Evolutionary conservation across 2,113 vertebrate genomes (phyloP), one percentile per base, ranked within the genome.

Genomic region (Leptobrachium leishanense): DNA sequence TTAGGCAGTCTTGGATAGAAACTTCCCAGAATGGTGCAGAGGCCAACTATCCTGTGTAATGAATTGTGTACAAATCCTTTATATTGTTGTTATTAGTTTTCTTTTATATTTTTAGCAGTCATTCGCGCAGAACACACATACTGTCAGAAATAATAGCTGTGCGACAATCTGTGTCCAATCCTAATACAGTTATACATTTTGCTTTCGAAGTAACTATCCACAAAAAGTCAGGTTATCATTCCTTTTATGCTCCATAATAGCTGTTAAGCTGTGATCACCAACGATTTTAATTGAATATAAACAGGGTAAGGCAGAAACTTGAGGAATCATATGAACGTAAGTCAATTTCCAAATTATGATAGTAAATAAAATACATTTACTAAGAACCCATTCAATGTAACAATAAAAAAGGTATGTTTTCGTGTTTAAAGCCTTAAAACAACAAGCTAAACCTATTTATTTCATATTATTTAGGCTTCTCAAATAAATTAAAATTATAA

Each of bases 11-110:
- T 77, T 74, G 2, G 40, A 74, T 53, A 57, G 72, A 83, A 76
- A 83, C 73, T 81, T 86, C 79, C 81, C 54, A 76, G 73, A 40
- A 68, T 85, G 81, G 82, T 76, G 80, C 84, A 82, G 81, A 78
- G 59, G 41, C 62, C 66, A 73, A 39, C 31, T 87, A 83, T 84
- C 64, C 44, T 41, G 64, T 81, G 78, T 68, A 74, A 81, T 68
- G 78, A 66, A 40, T 81, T 81, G 72, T 62, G 65, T 74, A 81
- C 72, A 68, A 53, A 74, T 81, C 78, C 74, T 76, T 79, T 80
- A 76, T 75, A 83, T 13, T 55, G 66, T 57, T 71, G 43, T 72
- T 72, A 80, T 80, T 66, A 72, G 73, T 55, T 80, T 79, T 75
- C 54, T 68, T 62, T 43, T 69, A 78, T 74, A 75, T 75, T 62